Evolutionary conservation across 2,888 invertebrate genomes (phyloP).

Genomic region (Eumacrocentrus americanus): DNA sequence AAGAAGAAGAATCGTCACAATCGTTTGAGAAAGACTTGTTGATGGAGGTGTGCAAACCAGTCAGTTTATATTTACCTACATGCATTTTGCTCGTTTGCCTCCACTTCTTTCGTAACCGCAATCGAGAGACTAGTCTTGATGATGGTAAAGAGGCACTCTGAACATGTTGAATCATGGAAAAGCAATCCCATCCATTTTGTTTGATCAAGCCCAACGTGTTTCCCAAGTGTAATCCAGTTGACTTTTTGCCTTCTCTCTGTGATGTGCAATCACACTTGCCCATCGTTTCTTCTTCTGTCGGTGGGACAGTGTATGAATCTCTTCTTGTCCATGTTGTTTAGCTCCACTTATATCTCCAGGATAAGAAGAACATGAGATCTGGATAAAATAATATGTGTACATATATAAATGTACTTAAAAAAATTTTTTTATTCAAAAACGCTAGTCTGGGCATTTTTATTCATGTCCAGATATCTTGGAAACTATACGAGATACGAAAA

Average conservation of each 20-base stretch:
- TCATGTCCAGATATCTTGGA: not conserved
- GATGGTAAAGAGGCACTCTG: slow-evolving; percentile 6
- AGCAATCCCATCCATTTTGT: slow-evolving; percentile 22
- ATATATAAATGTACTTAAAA: not conserved
- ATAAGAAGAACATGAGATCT: not conserved
- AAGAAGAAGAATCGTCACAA: slow-evolving; percentile 7
- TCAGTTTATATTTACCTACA: slow-evolving; percentile 1
- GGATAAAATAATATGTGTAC: no score
- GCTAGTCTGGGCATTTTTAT: no score
- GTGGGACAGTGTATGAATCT: not conserved
- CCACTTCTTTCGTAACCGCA: slow-evolving; percentile 17
- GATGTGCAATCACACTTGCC: slow-evolving; percentile 2
- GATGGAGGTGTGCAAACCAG: not conserved
- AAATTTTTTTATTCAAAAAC: not conserved
- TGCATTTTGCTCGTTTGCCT: not conserved
- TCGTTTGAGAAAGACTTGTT: not conserved
- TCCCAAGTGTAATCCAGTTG: slow-evolving; percentile 24
- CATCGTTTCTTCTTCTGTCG: slow-evolving; percentile 1
- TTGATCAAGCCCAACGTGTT: slow-evolving; percentile 24
- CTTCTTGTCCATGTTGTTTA: not conserved
- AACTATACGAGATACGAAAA: not conserved
- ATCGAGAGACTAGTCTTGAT: no score
- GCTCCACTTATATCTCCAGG: not conserved
- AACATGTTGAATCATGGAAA: slow-evolving; percentile 9
- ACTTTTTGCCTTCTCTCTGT: slow-evolving; percentile 5